These are phyloP conservation scores for Axis porcinus DNA, from an alignment of 2,113 vertebrate species.

Conservation along the genomic window DNA sequence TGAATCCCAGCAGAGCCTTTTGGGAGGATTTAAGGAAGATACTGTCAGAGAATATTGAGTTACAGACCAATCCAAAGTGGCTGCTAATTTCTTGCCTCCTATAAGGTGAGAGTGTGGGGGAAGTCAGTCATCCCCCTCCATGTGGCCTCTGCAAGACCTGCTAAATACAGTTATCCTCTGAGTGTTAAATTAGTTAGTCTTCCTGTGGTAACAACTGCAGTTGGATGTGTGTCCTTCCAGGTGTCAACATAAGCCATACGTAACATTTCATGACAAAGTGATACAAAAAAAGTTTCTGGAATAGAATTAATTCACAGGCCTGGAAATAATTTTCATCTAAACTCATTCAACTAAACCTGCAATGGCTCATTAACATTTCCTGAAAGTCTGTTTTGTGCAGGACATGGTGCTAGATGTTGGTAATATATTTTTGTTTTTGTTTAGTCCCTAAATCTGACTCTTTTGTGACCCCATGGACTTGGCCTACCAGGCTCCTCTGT, in stretches of 20 bases:
- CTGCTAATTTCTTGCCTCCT: neutral
- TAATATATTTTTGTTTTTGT: neutral
- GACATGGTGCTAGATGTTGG: neutral
- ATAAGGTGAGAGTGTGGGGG: neutral
- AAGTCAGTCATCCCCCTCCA: neutral
- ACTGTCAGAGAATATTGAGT: neutral
- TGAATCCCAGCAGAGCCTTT: neutral
- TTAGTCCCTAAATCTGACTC: neutral
- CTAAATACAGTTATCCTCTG: neutral
- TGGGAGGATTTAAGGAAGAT: neutral
- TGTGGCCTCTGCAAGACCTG: neutral
- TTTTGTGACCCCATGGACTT: neutral
- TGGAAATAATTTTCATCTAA: neutral
- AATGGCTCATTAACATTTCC: neutral
- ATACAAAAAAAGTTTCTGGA: neutral
- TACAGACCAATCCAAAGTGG: neutral
- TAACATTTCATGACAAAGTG: neutral
- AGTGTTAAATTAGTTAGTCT: neutral
- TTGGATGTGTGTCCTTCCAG: neutral
- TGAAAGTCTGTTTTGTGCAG: neutral
- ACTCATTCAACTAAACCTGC: neutral
- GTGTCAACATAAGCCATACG: neutral
- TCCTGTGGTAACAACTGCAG: neutral
- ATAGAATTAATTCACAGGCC: neutral
- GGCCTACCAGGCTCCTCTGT: neutral